A percentile compares a stretch with the other conserved stretches of the same genome.
phyloP scores from a whole-genome alignment of 2,113 vertebrate genomes.

The Camelus bactrianus region DNA sequence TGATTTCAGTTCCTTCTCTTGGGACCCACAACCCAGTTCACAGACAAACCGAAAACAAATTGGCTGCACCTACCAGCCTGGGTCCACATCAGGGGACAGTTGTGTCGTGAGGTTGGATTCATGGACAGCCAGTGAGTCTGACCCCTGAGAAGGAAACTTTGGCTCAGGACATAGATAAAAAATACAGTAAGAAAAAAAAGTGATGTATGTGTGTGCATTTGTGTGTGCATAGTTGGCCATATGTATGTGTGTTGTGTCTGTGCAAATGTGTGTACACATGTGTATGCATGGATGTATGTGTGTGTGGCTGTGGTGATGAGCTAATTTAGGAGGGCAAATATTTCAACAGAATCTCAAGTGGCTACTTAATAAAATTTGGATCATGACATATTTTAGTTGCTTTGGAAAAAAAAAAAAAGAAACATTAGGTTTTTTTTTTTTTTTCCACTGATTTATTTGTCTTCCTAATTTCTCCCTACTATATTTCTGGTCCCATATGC shows the following conservation, averaged over 20 bases:
- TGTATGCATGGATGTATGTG: neutral
- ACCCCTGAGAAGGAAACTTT: slow-evolving; percentile 24
- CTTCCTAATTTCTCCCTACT: neutral
- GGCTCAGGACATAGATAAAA: neutral
- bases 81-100: neutral
- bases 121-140: neutral
- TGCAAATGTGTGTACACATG: neutral
- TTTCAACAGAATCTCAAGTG: neutral
- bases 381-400: neutral
- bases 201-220: neutral
- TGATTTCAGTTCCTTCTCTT: slow-evolving; percentile 75
- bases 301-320: neutral
- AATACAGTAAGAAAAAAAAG: neutral
- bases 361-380: neutral
- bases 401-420: neutral
- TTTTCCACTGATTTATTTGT: neutral
- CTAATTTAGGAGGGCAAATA: neutral
- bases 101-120: slow-evolving; percentile 31
- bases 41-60: slow-evolving; percentile 64
- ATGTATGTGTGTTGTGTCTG: neutral
- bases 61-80: slow-evolving; percentile 47
- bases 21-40: slow-evolving; percentile 69
- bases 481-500: neutral
- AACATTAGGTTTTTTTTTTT: neutral
- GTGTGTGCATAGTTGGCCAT: neutral